These are phyloP conservation scores for Andrena flavipes DNA, from an alignment of 2,888 invertebrate species.

Conservation along the genomic window DNA sequence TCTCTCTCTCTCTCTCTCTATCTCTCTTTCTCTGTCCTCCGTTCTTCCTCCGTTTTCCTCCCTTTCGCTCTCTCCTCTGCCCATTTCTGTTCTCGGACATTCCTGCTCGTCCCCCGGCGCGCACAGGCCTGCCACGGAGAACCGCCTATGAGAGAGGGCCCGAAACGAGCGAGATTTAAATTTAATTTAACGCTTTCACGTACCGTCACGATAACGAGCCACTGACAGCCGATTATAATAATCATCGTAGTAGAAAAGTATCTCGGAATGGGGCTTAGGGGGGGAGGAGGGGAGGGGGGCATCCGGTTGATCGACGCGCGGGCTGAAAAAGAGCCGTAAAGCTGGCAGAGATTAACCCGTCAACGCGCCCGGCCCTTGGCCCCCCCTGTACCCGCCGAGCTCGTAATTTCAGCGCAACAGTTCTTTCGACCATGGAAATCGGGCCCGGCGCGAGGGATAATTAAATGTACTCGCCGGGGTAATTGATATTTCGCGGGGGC, in stretches of 20 bases:
- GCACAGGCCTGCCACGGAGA: neutral
- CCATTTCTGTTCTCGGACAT: slow-evolving; percentile 9
- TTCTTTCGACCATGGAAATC: slow-evolving; percentile 48
- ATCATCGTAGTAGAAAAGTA: slow-evolving; percentile 67
- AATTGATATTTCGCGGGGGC: slow-evolving; percentile 67
- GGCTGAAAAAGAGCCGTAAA: slow-evolving; percentile 67
- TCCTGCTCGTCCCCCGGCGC: neutral
- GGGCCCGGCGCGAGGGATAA: slow-evolving; percentile 46
- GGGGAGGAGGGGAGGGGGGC: slow-evolving; percentile 36
- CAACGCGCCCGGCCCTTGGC: slow-evolving; percentile 49
- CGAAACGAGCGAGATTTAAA: slow-evolving; percentile 63
- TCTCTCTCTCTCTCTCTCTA: neutral
- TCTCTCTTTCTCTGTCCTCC: slow-evolving; percentile 6
- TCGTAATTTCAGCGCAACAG: slow-evolving; percentile 62
- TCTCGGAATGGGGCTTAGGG: slow-evolving; percentile 36
- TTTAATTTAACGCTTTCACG: slow-evolving; percentile 75
- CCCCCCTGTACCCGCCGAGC: slow-evolving; percentile 13
- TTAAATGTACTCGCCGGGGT: slow-evolving; percentile 57
- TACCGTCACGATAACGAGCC: slow-evolving; percentile 71
- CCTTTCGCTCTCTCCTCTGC: neutral
- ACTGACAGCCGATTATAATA: slow-evolving; percentile 75
- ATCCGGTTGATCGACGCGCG: slow-evolving; percentile 36
- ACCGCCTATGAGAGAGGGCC: slow-evolving; percentile 20
- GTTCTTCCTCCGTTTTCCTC: neutral
- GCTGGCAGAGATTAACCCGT: slow-evolving; percentile 69